phyloP scores from a whole-genome alignment of 2,113 vertebrate species.

The Isurus oxyrinchus region DNA sequence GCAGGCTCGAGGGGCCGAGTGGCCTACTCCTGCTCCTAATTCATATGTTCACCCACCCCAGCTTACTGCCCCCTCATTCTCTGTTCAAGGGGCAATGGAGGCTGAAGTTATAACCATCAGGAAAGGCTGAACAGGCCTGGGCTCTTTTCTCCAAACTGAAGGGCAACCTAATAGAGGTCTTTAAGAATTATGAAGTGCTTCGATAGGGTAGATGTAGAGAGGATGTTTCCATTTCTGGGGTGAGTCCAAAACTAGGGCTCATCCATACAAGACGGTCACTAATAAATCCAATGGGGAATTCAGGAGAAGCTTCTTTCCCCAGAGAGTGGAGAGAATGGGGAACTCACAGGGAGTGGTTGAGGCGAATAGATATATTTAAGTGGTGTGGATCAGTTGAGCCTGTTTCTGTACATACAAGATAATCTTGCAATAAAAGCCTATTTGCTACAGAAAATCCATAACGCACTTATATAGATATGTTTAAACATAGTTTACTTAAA shows the following conservation, averaged over 20 bases:
- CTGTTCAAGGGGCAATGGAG: too few species aligned
- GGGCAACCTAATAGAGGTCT: not conserved
- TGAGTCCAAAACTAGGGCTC: not conserved
- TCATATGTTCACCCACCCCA: too few species aligned
- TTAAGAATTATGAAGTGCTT: not conserved
- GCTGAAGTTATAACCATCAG: too few species aligned
- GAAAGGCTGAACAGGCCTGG: not conserved
- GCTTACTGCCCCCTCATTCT: too few species aligned
- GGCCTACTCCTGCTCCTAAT: too few species aligned
- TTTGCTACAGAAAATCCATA: not conserved
- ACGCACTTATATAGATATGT: not conserved
- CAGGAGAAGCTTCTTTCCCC: not conserved
- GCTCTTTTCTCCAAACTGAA: not conserved
- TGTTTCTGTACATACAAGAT: not conserved
- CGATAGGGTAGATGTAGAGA: not conserved
- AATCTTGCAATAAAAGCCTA: not conserved
- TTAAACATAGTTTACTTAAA: not conserved
- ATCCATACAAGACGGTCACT: not conserved
- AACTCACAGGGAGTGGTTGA: not conserved
- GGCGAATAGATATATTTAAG: not conserved
- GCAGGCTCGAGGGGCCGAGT: too few species aligned
- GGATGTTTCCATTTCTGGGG: not conserved
- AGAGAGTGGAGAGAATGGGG: not conserved
- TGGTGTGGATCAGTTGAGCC: not conserved
- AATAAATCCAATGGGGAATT: not conserved